phyloP scores from a whole-genome alignment of 2,113 vertebrate genomes.

The Brachionichthys hirsutus region DNA sequence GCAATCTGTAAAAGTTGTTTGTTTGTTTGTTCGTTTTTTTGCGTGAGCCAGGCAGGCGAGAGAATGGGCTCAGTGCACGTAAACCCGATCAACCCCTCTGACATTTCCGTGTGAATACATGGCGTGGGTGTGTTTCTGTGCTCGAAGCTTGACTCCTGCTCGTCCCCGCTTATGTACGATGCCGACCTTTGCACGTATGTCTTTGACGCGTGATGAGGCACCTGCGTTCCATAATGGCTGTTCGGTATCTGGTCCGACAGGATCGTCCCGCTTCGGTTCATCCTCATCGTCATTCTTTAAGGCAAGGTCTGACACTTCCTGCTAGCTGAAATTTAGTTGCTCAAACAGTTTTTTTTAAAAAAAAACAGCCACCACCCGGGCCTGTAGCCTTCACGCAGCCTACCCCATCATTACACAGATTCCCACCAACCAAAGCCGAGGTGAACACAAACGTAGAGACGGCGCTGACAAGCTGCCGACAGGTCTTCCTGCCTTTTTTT shows the following conservation, averaged over 20 bases:
- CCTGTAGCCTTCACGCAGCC: conserved; percentile 18
- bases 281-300: conserved; percentile 3
- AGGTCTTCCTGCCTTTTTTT: conserved; percentile 7
- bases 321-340: too few relatives aligned
- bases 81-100: conserved; percentile 4
- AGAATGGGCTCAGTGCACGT: conserved; percentile 14
- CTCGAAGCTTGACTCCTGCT: not conserved
- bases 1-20: conserved; percentile 1
- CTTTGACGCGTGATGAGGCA: conserved; percentile 15
- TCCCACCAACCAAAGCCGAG: conserved; percentile 40
- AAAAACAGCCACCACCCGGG: too few relatives aligned
- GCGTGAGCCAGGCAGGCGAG: not conserved
- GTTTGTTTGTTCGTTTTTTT: not conserved
- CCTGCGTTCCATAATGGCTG: conserved; percentile 23
- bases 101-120: conserved; percentile 17
- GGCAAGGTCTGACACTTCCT: too few relatives aligned
- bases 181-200: conserved; percentile 1
- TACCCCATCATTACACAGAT: conserved; percentile 46
- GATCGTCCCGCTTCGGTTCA: conserved; percentile 13
- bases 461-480: conserved; percentile 44
- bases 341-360: too few relatives aligned
- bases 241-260: conserved; percentile 22
- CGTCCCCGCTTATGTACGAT: not conserved
- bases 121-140: not conserved
- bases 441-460: conserved; percentile 47